phyloP scores from a whole-genome alignment of 2,888 invertebrate species.

The Molanna angustata region DNA sequence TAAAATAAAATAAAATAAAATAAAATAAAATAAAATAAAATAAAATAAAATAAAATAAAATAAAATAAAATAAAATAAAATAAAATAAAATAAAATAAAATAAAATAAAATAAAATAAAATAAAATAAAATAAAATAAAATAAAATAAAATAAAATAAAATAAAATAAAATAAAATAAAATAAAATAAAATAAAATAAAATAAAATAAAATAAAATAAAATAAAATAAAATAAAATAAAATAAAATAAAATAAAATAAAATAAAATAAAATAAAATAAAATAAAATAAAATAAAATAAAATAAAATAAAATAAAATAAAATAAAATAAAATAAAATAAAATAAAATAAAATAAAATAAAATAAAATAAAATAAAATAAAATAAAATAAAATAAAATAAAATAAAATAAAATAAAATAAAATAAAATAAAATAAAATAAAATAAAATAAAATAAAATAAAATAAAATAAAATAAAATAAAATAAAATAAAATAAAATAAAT shows the following conservation, averaged over 20 bases:
- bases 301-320: not conserved
- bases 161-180: not conserved
- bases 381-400: not conserved
- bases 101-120: not conserved
- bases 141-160: not conserved
- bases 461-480: not conserved
- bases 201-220: not conserved
- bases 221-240: not conserved
- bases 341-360: not conserved
- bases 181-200: not conserved
- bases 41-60: not conserved
- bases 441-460: not conserved
- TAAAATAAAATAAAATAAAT: not conserved
- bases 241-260: not conserved
- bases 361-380: not conserved
- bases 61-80: not conserved
- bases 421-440: not conserved
- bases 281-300: not conserved
- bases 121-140: not conserved
- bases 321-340: not conserved
- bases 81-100: not conserved
- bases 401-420: not conserved
- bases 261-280: not conserved
- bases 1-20: not conserved
- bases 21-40: not conserved